Conservation (phyloP, 2,888 invertebrate genomes). For the Elysia crispata region DNA sequence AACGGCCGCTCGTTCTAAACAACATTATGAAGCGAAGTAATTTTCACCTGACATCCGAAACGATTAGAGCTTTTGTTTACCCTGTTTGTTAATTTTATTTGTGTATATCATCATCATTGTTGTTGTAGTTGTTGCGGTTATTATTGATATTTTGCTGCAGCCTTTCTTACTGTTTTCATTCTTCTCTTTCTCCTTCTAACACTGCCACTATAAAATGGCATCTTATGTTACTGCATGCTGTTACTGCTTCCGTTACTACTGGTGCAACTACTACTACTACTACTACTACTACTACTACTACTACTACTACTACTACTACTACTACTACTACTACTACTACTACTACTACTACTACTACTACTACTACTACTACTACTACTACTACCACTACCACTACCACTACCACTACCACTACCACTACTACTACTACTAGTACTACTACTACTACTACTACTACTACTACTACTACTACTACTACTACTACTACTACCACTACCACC, state of each 20-base stretch:
- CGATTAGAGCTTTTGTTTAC: too few relatives aligned
- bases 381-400: background rate
- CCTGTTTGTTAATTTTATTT: too few relatives aligned
- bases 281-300: slow-evolving; percentile 9
- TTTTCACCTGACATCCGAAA: too few relatives aligned
- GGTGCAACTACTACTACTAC: background rate
- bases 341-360: slow-evolving; percentile 9
- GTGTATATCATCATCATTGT: too few relatives aligned
- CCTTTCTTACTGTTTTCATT: too few relatives aligned
- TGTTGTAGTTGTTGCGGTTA: too few relatives aligned
- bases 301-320: slow-evolving; percentile 1
- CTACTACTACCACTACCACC: slow-evolving; percentile 2
- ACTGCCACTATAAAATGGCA: background rate
- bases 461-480: slow-evolving; percentile 9
- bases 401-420: background rate
- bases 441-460: slow-evolving; percentile 9
- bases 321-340: slow-evolving; percentile 4
- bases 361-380: slow-evolving; percentile 3
- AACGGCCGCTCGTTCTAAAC: too few relatives aligned
- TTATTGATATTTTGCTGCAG: too few relatives aligned
- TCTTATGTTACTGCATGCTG: too few relatives aligned
- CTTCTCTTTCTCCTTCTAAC: background rate
- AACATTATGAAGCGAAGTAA: too few relatives aligned
- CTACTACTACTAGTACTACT: slow-evolving; percentile 3
- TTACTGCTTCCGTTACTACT: background rate